Conservation (phyloP, 2,113 vertebrate genomes). For the Rattus norvegicus region DNA sequence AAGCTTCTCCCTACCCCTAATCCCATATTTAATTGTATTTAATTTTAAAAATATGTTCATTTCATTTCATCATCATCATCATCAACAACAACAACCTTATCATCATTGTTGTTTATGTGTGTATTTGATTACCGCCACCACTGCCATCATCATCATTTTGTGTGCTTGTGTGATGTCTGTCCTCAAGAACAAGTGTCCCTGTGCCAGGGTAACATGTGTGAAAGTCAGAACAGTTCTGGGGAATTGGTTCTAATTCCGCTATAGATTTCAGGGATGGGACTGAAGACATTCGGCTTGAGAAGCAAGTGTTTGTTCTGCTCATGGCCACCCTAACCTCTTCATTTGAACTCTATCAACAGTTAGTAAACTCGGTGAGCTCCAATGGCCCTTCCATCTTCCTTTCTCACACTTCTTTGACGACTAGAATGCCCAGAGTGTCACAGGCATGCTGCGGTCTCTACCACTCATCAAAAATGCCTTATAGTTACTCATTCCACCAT, state of each 20-base stretch:
- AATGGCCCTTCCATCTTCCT: background rate
- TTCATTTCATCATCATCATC: background rate
- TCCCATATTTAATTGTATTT: background rate
- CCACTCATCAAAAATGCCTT: background rate
- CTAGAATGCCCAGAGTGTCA: background rate
- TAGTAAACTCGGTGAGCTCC: background rate
- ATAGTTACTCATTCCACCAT: background rate
- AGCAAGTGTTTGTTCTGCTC: background rate
- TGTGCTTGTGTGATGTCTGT: background rate
- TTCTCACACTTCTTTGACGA: background rate
- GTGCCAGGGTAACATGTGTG: background rate
- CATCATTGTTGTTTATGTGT: background rate
- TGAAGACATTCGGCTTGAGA: background rate
- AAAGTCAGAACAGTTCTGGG: background rate
- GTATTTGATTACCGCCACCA: background rate
- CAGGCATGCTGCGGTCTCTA: background rate
- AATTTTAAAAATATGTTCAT: background rate
- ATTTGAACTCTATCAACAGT: conserved; percentile 19
- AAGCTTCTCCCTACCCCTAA: background rate
- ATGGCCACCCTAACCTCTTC: background rate
- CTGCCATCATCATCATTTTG: background rate
- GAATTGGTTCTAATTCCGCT: background rate
- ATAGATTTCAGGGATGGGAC: background rate
- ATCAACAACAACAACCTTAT: fast-evolving
- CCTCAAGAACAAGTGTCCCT: background rate